These are phyloP conservation scores for Gambusia holbrooki DNA, from an alignment of 2,113 vertebrate species.

Conservation along the genomic window DNA sequence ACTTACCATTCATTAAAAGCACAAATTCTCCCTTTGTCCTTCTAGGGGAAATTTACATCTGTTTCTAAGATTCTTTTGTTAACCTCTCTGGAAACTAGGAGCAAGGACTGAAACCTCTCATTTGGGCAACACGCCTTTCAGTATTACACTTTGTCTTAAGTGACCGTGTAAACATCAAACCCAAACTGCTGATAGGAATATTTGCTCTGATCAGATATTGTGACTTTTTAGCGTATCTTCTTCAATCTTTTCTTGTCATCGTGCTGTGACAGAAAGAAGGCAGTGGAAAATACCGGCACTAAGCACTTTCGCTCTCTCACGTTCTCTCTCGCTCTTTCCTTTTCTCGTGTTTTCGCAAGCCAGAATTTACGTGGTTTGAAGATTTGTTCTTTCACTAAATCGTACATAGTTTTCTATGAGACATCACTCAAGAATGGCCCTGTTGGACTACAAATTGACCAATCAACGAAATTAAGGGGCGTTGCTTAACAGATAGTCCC, in stretches of 20 bases:
- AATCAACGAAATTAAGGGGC: slow-evolving; percentile 22
- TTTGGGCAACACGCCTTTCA: not conserved
- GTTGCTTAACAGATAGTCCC: not conserved
- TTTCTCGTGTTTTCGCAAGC: slow-evolving; percentile 7
- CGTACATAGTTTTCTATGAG: slow-evolving; percentile 21
- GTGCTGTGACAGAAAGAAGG: not conserved
- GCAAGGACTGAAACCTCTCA: slow-evolving; percentile 22
- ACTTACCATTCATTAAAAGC: slow-evolving; percentile 10
- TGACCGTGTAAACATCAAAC: not conserved
- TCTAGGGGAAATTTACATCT: slow-evolving; percentile 43
- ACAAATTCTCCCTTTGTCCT: slow-evolving; percentile 18
- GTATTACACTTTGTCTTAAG: slow-evolving; percentile 12
- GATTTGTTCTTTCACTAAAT: not conserved
- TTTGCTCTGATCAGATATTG: not conserved
- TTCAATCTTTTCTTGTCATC: not conserved
- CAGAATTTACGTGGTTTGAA: not conserved
- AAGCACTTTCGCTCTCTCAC: not conserved
- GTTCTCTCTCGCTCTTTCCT: too few species aligned
- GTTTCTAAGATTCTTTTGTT: slow-evolving; percentile 11
- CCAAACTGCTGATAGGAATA: not conserved
- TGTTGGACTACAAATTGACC: slow-evolving; percentile 8
- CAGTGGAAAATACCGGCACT: slow-evolving; percentile 6
- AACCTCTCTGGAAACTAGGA: slow-evolving; percentile 29
- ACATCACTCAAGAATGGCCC: not conserved
- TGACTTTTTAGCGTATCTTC: not conserved